phyloP scores from a whole-genome alignment of 2,888 invertebrate genomes.

The Andrena praecox region DNA sequence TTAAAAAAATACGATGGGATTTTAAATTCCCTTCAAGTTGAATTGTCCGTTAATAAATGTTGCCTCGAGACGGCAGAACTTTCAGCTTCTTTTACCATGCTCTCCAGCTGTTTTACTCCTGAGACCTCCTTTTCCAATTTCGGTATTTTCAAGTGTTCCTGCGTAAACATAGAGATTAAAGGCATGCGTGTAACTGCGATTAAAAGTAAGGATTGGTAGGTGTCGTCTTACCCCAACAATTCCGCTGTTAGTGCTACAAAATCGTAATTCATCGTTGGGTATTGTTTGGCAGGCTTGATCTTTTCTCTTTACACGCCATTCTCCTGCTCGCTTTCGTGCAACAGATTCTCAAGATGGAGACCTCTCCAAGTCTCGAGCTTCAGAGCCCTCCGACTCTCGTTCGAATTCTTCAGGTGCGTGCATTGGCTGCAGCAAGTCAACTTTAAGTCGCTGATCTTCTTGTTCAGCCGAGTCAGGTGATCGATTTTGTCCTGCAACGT shows the following conservation, averaged over 20 bases:
- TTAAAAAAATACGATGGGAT: too few species aligned
- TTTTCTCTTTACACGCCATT: conserved; percentile 71
- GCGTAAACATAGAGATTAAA: background rate
- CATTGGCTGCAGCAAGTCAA: conserved; percentile 75
- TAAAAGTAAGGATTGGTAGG: background rate
- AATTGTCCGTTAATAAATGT: too few species aligned
- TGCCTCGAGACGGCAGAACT: background rate
- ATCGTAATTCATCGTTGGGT: conserved; percentile 63
- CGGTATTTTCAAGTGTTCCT: conserved; percentile 81
- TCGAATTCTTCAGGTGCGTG: conserved; percentile 72
- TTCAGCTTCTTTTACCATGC: conserved; percentile 59
- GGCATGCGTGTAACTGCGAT: background rate
- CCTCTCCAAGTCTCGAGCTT: conserved; percentile 75
- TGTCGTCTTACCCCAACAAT: conserved; percentile 74
- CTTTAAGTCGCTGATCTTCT: conserved; percentile 77
- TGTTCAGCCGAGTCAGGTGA: conserved; percentile 71
- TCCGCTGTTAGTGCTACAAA: conserved; percentile 76
- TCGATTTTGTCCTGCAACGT: conserved; percentile 69
- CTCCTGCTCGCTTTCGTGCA: conserved; percentile 75
- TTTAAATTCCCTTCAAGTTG: too few species aligned
- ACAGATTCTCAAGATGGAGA: conserved; percentile 63
- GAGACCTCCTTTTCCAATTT: conserved; percentile 86
- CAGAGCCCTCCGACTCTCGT: conserved; percentile 71
- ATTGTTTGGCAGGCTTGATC: conserved; percentile 77
- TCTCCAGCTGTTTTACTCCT: conserved; percentile 71